Conservation (phyloP, 2,797 vertebrate species). For the Triplophysa yarkandensis region DNA sequence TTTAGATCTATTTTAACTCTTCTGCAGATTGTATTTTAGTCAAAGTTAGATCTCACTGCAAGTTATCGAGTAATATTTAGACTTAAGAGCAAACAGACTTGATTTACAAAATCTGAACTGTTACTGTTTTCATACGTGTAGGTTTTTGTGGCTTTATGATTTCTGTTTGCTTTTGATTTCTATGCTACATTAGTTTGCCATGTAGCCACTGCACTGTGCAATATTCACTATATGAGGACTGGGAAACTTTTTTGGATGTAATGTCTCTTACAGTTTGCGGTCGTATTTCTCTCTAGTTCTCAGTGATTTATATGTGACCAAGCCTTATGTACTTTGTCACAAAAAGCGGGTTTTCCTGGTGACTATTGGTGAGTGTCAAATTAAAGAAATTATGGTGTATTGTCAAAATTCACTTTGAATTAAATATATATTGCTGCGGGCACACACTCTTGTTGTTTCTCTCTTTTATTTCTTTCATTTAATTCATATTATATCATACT, state of each 20-base stretch:
- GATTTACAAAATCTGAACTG: conserved; percentile 86
- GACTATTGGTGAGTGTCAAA: conserved; percentile 99
- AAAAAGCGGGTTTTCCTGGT: conserved; percentile 99
- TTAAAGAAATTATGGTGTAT: conserved; percentile 98
- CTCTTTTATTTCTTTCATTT: conserved; percentile 37
- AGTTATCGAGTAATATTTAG: conserved; percentile 86
- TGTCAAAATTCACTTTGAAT: conserved; percentile 99
- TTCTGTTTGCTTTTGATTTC: conserved; percentile 79
- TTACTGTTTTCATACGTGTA: conserved; percentile 90
- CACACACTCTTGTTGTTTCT: conserved; percentile 6
- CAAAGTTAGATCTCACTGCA: conserved; percentile 87
- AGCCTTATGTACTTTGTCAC: conserved; percentile 99
- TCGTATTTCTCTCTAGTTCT: conserved; percentile 95
- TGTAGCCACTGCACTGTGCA: conserved; percentile 99
- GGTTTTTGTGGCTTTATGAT: conserved; percentile 81
- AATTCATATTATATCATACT: not conserved
- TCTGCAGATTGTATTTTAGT: conserved; percentile 62
- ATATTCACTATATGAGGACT: conserved; percentile 98
- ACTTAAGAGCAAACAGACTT: conserved; percentile 82
- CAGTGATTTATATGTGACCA: conserved; percentile 99
- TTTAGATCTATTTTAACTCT: conserved; percentile 60
- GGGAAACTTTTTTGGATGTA: conserved; percentile 91
- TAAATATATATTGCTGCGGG: conserved; percentile 95
- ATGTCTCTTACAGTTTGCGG: conserved; percentile 97
- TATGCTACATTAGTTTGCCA: conserved; percentile 97